A percentile compares a stretch with the other conserved stretches of the same genome.
phyloP scores from a whole-genome alignment of 2,888 invertebrate genomes.

The Cephus pygmeus region DNA sequence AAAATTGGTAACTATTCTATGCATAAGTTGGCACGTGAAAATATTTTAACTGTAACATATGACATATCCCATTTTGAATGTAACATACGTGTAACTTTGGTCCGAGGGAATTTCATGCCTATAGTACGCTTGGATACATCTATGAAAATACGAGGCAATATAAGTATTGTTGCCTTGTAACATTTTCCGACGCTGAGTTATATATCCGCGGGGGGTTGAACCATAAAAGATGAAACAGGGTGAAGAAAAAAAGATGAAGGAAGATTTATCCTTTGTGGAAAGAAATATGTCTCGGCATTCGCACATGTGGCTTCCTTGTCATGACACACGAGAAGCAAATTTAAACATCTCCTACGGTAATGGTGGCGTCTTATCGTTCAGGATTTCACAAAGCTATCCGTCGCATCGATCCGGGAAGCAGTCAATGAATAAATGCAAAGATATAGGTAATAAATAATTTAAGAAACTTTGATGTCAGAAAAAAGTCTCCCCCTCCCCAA shows the following conservation, averaged over 20 bases:
- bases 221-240: neutral
- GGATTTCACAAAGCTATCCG: neutral
- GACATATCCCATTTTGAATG: neutral
- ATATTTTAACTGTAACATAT: neutral
- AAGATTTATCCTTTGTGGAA: neutral
- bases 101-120: neutral
- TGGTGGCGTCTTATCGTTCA: neutral
- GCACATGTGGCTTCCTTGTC: neutral
- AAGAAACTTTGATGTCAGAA: neutral
- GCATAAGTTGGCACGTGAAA: neutral
- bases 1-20: neutral
- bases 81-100: neutral
- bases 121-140: neutral
- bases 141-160: neutral
- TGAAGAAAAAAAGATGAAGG: neutral
- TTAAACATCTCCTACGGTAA: neutral
- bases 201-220: neutral
- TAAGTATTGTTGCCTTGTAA: neutral
- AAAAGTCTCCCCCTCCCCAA: neutral
- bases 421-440: neutral
- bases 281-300: neutral
- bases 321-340: neutral
- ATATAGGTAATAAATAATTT: neutral
- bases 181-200: neutral
- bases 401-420: neutral